These are phyloP conservation scores for Lepidocyrtinus sp. DNA, from an alignment of 2,888 invertebrate genomes.

Conservation along the genomic window DNA sequence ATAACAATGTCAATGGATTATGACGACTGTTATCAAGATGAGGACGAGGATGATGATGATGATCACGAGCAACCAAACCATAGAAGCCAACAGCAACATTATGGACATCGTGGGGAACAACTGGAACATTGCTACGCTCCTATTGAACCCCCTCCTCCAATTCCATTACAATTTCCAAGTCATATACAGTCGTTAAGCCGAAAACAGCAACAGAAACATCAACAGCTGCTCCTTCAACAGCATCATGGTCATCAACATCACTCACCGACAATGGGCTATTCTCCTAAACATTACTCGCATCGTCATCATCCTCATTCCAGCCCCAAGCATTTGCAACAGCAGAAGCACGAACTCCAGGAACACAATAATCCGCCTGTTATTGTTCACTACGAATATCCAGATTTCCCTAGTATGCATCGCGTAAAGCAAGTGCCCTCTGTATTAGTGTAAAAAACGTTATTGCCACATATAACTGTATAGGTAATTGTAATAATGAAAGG, in stretches of 20 bases:
- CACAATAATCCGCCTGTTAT: conserved; percentile 60
- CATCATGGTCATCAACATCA: conserved; percentile 57
- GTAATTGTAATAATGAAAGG: background rate
- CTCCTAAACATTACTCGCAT: conserved; percentile 54
- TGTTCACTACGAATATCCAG: conserved; percentile 63
- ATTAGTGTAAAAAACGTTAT: conserved; percentile 51
- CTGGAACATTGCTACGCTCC: conserved; percentile 52
- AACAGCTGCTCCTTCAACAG: conserved; percentile 45
- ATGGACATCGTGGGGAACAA: conserved; percentile 38
- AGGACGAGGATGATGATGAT: conserved; percentile 51
- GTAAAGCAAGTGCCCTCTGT: conserved; percentile 68
- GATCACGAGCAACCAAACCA: conserved; percentile 36
- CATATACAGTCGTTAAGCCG: conserved; percentile 50
- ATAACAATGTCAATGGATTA: conserved; percentile 63
- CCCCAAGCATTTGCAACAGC: conserved; percentile 18
- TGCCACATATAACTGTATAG: background rate
- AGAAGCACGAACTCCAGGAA: conserved; percentile 42
- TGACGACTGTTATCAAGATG: conserved; percentile 49
- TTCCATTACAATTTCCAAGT: conserved; percentile 52
- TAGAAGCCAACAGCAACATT: conserved; percentile 40
- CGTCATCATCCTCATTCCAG: conserved; percentile 15
- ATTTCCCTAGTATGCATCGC: conserved; percentile 61
- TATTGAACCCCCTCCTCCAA: conserved; percentile 51
- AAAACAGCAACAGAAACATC: conserved; percentile 56
- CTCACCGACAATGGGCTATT: conserved; percentile 60